These are phyloP conservation scores for Sinocyclocheilus rhinocerous DNA, from an alignment of 2,113 vertebrate genomes.

Conservation along the genomic window DNA sequence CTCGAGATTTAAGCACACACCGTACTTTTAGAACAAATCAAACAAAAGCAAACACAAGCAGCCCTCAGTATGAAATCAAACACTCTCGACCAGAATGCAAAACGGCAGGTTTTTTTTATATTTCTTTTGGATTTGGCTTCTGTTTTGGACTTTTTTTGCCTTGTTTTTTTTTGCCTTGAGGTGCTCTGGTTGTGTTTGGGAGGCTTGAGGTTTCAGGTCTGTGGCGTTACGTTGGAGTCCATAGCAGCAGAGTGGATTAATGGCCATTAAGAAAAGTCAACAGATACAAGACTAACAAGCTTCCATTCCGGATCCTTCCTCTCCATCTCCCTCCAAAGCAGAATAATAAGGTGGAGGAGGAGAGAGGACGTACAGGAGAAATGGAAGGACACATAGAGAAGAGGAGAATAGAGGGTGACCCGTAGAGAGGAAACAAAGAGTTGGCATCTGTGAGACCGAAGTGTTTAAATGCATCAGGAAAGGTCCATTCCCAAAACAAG, in stretches of 20 bases:
- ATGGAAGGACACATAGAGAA: constrained; percentile 37
- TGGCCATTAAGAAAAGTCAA: constrained; percentile 72
- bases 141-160: constrained; percentile 20
- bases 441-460: constrained; percentile 42
- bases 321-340: constrained; percentile 66
- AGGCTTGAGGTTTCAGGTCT: constrained; percentile 81
- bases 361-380: constrained; percentile 37
- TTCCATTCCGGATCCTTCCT: constrained; percentile 32
- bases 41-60: constrained; percentile 48
- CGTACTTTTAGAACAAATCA: constrained; percentile 22
- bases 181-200: constrained; percentile 66
- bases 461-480: constrained; percentile 40
- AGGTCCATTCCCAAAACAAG: constrained; percentile 48
- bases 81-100: constrained; percentile 45
- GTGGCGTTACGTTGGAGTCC: constrained; percentile 76
- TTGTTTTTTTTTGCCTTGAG: constrained; percentile 51
- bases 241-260: constrained; percentile 79
- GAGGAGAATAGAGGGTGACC: constrained; percentile 10
- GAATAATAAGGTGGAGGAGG: constrained; percentile 39
- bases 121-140: constrained; percentile 34
- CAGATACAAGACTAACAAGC: constrained; percentile 61
- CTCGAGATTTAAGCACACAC: constrained; percentile 33
- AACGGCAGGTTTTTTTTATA: constrained; percentile 39
- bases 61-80: constrained; percentile 61
- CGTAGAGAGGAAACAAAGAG: constrained; percentile 35